A percentile compares a stretch with the other conserved stretches of the same genome.
phyloP scores from a whole-genome alignment of 2,113 vertebrate genomes.

The Stigmatopora argus region DNA sequence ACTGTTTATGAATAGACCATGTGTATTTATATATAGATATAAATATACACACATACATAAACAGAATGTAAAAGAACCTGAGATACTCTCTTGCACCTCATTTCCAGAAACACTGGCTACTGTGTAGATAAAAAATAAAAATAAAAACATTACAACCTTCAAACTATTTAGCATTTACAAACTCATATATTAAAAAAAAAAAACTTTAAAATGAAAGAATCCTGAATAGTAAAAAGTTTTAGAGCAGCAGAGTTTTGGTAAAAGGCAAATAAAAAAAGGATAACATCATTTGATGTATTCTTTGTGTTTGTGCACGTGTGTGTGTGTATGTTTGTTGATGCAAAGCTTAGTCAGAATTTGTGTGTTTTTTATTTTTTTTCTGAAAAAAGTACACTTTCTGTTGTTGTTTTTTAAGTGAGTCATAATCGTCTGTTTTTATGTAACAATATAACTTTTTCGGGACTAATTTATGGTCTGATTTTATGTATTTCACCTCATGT shows the following conservation, averaged over 20 bases:
- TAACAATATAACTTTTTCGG: no score
- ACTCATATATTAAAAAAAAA: constrained; percentile 55
- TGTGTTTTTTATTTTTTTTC: no score
- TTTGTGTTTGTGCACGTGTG: constrained; percentile 14
- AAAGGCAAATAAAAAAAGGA: constrained; percentile 62
- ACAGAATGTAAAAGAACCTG: constrained; percentile 76
- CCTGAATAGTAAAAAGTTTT: constrained; percentile 68
- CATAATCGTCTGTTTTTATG: no score
- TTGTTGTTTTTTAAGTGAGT: no score
- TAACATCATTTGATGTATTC: not conserved
- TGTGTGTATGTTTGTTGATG: not conserved
- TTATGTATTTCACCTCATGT: no score
- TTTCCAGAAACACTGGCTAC: constrained; percentile 72
- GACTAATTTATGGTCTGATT: no score
- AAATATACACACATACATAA: constrained; percentile 63
- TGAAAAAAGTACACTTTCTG: no score
- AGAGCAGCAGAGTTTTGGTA: constrained; percentile 59
- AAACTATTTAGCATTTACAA: constrained; percentile 56
- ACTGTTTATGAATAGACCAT: constrained; percentile 68
- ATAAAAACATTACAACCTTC: constrained; percentile 57
- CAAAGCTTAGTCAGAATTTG: no score
- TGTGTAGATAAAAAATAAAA: constrained; percentile 56
- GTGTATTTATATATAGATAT: constrained; percentile 2
- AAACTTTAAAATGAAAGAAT: constrained; percentile 64
- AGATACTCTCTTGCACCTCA: constrained; percentile 78